Percentiles rank a stretch among this genome's conserved stretches.
Evolutionary conservation across 2,888 invertebrate genomes (phyloP).

Genomic region (Esperia sulphurella): DNA sequence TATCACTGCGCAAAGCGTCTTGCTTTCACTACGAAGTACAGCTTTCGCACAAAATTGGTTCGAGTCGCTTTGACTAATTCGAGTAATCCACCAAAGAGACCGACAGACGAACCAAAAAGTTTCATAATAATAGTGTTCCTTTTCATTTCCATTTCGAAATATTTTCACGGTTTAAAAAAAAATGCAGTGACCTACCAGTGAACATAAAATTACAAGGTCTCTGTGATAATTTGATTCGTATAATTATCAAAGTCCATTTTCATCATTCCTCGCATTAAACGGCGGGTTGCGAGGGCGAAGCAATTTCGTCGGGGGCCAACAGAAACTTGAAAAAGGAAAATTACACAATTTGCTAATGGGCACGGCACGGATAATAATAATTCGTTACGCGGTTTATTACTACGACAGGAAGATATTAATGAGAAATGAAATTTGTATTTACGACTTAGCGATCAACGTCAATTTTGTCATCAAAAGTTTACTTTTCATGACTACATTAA

Average conservation of each 20-base stretch:
- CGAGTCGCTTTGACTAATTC: too few species aligned
- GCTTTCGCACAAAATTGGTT: too few species aligned
- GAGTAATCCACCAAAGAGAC: too few species aligned
- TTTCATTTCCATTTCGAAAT: too few species aligned
- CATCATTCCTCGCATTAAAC: conserved; percentile 61
- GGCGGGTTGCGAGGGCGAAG: conserved; percentile 61
- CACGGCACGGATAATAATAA: conserved; percentile 58
- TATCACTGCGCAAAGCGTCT: too few species aligned
- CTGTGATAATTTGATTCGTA: conserved; percentile 46
- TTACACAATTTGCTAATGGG: conserved; percentile 75
- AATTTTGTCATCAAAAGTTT: conserved; percentile 5
- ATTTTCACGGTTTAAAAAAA: too few species aligned
- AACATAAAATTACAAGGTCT: conserved; percentile 16
- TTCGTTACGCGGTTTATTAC: conserved; percentile 57
- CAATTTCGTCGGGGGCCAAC: conserved; percentile 64
- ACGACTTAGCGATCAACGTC: conserved; percentile 20
- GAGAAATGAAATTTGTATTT: conserved; percentile 43
- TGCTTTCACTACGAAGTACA: too few species aligned
- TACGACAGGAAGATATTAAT: conserved; percentile 45
- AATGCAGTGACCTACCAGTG: neutral
- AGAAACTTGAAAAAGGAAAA: conserved; percentile 72
- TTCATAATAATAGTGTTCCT: too few species aligned
- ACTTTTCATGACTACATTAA: too few species aligned
- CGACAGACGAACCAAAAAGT: too few species aligned
- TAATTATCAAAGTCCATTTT: conserved; percentile 63